phyloP scores from a whole-genome alignment of 2,797 vertebrate genomes.

The Hafferia zeledoni region DNA sequence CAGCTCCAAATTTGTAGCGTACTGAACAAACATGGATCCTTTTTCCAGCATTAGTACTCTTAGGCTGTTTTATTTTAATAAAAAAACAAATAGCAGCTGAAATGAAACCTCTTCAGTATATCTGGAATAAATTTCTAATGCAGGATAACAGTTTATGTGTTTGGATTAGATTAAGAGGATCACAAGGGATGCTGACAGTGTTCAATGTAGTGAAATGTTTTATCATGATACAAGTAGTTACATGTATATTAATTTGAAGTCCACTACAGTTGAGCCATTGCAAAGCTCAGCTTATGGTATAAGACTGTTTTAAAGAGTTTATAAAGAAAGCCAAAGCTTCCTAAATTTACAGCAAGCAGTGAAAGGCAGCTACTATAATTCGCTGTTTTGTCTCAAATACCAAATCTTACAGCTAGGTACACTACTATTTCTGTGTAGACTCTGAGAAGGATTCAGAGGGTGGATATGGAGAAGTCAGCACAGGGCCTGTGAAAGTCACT shows the following conservation, averaged over 20 bases:
- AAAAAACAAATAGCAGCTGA: not conserved
- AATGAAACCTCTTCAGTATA: not conserved
- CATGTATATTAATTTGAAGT: slow-evolving; percentile 19
- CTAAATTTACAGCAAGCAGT: not conserved
- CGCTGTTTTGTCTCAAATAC: not conserved
- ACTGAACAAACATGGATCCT: not conserved
- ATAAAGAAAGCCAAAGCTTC: not conserved
- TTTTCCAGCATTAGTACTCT: not conserved
- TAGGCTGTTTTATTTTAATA: not conserved
- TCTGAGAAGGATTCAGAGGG: not conserved
- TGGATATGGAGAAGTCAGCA: not conserved
- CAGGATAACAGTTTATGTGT: not conserved
- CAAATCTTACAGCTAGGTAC: not conserved
- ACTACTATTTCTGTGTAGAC: not conserved
- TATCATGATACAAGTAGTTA: not conserved
- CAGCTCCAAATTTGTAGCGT: not conserved
- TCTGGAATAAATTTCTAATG: not conserved
- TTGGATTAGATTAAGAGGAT: slow-evolving; percentile 31
- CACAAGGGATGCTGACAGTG: not conserved
- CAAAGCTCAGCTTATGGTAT: not conserved
- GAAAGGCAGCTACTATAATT: not conserved
- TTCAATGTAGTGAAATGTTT: not conserved
- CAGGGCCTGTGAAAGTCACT: not conserved
- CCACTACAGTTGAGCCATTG: not conserved
- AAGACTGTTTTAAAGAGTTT: not conserved